Base-by-base conservation (phyloP, 2,888 invertebrate species). In the Papilio demoleus region DNA sequence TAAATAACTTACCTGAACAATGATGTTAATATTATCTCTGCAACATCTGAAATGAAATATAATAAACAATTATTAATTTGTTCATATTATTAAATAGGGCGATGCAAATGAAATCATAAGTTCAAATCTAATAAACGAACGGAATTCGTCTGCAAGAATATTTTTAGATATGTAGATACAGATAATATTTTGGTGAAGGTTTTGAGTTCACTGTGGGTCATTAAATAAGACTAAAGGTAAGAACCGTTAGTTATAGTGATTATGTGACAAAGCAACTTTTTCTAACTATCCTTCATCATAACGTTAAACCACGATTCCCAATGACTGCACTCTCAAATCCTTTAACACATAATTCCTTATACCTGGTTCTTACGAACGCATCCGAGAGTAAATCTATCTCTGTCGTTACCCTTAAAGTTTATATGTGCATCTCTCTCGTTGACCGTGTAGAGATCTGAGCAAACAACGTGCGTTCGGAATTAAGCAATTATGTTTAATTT, bases 401-500 rank as follows among this genome's bases (percentile, higher is more conserved):
- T 79, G 72, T 86, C 82, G 70, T 53, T 47, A 58, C 19, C 67
- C 65, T 61, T 65, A 64, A 65, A 42, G 65, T 73, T 68, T 65
- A 69, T 82, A 79, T 73, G 42, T 71, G 73, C 72, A 71, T 87
- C 86, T 76, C 80, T 71, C 67, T 86, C 80, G 56, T 62, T 79
- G 80, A 80, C 81, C 84, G 84, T 81, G 82, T 85, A 81, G 79
- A 81, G 87, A 80, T 83, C 83, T 84, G 83, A 83, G 84, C 87
- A 87, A 85, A 88, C 81, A 83, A 81, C 85, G 83, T 81, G 81
- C 83, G 84, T 83, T 91, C 87, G 83, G 89, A 91, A 92, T 92
- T 92, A 92, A 92, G 92, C 90, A 92, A 92, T 92, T 92, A 92
- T 91, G 84, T 90, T 90, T 92, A 92, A 92, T 92, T 92, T 91